Evolutionary conservation across 2,888 invertebrate genomes (phyloP).

Genomic region (Bellardia pandia): DNA sequence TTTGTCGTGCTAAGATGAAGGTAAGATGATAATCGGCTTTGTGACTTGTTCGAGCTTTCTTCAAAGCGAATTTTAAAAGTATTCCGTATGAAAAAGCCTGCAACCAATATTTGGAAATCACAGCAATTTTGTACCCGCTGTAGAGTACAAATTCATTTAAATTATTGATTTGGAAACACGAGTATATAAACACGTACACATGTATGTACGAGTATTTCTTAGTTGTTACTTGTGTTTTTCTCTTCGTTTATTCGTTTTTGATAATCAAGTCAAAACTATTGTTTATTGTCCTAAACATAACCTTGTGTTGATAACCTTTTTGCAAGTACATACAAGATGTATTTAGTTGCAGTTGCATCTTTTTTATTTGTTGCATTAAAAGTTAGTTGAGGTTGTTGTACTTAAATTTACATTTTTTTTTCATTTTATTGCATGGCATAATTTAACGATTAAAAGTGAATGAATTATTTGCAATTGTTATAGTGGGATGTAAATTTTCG

Average conservation of each 20-base stretch:
- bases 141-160: background rate
- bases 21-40: no score
- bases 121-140: background rate
- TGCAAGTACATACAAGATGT: background rate
- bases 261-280: slow-evolving; percentile 29
- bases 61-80: no score
- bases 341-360: slow-evolving; percentile 23
- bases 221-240: background rate
- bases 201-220: background rate
- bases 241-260: background rate
- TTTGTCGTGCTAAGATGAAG: no score
- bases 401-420: slow-evolving; percentile 27
- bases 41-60: no score
- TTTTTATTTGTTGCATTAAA: background rate
- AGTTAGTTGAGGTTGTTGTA: slow-evolving; percentile 16
- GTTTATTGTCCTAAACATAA: slow-evolving; percentile 51
- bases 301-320: slow-evolving; percentile 71
- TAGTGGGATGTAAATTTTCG: slow-evolving; percentile 12
- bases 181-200: no score
- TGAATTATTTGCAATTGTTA: slow-evolving; percentile 54
- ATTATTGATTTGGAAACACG: slow-evolving; percentile 14
- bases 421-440: slow-evolving; percentile 22
- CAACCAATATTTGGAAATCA: no score
- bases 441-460: slow-evolving; percentile 33
- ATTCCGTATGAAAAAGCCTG: no score